Base-by-base conservation (phyloP, 2,113 vertebrate species). In the Perca fluviatilis region DNA sequence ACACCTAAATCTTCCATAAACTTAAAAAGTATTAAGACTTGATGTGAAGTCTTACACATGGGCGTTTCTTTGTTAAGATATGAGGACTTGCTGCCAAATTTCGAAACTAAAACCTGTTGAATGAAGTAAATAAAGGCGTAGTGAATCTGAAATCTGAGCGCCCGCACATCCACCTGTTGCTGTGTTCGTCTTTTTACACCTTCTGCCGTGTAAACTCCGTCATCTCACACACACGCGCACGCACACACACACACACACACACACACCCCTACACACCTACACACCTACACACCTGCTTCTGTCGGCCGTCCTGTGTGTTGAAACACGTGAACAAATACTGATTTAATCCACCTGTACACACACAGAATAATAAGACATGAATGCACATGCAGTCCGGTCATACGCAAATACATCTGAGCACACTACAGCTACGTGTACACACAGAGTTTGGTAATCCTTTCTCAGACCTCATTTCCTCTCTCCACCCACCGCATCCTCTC, bases 271-370 rank as follows among this genome's bases (percentile, higher is more conserved):
- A 70, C 51, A 70, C 67, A n/a, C n/a, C n/a, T n/a, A n/a, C n/a
- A 70, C 65, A 40, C 60, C 56, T 68, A 79, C 57, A 83, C 80
- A 74, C 60, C 73, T 83, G 79, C 54, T 10, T 65, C n/a, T 25
- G 7, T 21, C 14, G 62, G 46, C 61, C 73, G 9, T 36, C 33
- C 50, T 64, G 62, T 77, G 56, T 72, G 85, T 50, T 63, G 30
- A 33, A 61, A 27, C 76, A 67, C 6, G 16, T 12, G 40, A 43
- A 16, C 51, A 77, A 25, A 77, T 5, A 74, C n/a, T 23, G 11
- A 64, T 30, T 30, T 7, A 13, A 14, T 71, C 61, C 83, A 81
- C 78, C 66, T 80, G 66, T 67, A 58, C 79, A 68, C 70, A 64
- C 72, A 71, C 30, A 61, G 40, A 13, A 67, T 57, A 50, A n/a